Evolutionary conservation across 2,888 invertebrate genomes (phyloP), one percentile per base, ranked within the genome.

Genomic region (Leptopilina myrica): DNA sequence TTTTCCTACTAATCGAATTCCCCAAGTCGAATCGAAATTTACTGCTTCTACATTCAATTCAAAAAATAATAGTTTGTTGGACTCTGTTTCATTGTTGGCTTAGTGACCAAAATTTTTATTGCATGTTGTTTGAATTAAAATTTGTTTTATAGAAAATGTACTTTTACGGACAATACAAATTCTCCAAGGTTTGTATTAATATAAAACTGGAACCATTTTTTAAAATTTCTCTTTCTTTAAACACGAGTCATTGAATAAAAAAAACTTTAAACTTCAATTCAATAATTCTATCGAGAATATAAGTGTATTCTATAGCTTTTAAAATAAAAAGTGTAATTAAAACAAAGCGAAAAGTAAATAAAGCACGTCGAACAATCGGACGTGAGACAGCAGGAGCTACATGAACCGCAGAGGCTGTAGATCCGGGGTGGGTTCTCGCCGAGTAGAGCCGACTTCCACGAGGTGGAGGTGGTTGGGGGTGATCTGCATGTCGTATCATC

Each of bases 401-500:
- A 73, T 33, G 73, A 73, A 73, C 56, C 40, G 56, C 56, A 59
- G 73, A 73, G 73, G 33, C 73, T 53, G 56, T 40, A 33, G 56
- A 73, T 56, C 73, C 56, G 56, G 73, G 73, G 73, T 73, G 73
- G 73, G 56, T 73, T 73, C 53, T 73, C 73, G 73, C 56, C 11
- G 73, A 73, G 73, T 73, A 4, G 73, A 73, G 33, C 56, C 73
- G 15, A 56, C 73, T 26, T 73, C 40, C 56, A 73, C 40, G 56
- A 33, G 56, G 56, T 33, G 73, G 73, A 56, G 73, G 33, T 73
- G 33, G 73, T 73, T 14, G 53, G 56, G 83, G 83, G 82, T 84
- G 85, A 87, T 87, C 84, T 84, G 84, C 84, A 83, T 82, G 84
- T 86, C 84, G 86, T 85, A 85, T 84, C 87, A 85, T 87, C 87